Percentiles rank a stretch among this genome's conserved stretches.
Conservation (phyloP, 1,140 invertebrate genomes). For the Vollenhovia emeryi region DNA sequence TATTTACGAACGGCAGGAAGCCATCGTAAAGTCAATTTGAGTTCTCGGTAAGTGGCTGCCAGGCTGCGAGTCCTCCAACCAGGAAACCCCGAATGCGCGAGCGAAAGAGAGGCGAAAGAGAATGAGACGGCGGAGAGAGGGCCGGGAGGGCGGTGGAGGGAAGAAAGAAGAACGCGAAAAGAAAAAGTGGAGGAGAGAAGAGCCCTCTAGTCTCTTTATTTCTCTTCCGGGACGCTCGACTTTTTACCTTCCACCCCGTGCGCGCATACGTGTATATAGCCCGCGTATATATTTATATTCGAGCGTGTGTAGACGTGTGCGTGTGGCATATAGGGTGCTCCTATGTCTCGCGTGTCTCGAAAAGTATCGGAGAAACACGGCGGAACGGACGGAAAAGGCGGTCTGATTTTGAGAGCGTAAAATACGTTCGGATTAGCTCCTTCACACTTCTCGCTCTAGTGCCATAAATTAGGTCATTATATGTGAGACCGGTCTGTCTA, state of each 20-base stretch:
- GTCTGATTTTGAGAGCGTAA: conserved; percentile 19
- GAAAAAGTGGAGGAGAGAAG: conserved; percentile 49
- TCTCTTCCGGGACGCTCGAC: conserved; percentile 65
- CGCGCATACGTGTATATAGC: conserved; percentile 39
- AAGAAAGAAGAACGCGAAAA: conserved; percentile 42
- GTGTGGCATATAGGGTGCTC: conserved; percentile 39
- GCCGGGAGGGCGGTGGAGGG: not conserved
- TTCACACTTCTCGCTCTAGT: not conserved
- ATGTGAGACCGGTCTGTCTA: not conserved
- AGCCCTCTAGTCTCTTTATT: conserved; percentile 66
- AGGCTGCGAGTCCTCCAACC: conserved; percentile 57
- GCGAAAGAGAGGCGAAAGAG: conserved; percentile 49
- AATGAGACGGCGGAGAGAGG: conserved; percentile 1
- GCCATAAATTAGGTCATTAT: conserved; percentile 38
- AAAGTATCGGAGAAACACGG: not conserved
- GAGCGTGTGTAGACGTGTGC: not conserved
- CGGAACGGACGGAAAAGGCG: not conserved
- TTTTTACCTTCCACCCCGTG: conserved; percentile 57
- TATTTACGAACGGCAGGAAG: conserved; percentile 65
- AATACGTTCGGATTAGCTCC: conserved; percentile 36
- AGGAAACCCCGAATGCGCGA: conserved; percentile 53
- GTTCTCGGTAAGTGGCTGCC: conserved; percentile 63
- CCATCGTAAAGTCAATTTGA: conserved; percentile 65
- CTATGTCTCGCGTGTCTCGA: conserved; percentile 16
- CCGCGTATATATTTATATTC: conserved; percentile 42